Evolutionary conservation across 1,140 invertebrate species (phyloP).

Genomic region (Neotoxoptera formosana): DNA sequence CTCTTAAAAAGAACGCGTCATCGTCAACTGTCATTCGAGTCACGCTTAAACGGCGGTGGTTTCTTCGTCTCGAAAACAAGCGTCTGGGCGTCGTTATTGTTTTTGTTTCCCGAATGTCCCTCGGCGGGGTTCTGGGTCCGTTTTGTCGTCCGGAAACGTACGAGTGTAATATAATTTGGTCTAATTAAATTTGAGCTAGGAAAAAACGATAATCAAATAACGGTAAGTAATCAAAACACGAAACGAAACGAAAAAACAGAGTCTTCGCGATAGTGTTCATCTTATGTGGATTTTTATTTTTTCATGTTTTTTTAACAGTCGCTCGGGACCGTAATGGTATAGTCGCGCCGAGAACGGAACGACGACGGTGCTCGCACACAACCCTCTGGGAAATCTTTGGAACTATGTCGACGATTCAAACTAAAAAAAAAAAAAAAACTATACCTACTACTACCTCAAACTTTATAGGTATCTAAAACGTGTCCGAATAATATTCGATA

Average conservation of each 20-base stretch:
- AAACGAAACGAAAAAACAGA: background rate
- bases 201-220: background rate
- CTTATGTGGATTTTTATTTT: background rate
- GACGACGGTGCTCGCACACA: background rate
- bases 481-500: background rate
- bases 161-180: background rate
- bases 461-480: background rate
- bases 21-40: background rate
- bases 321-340: background rate
- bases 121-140: background rate
- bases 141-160: background rate
- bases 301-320: conserved; percentile 9
- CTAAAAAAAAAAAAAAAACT: background rate
- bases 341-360: background rate
- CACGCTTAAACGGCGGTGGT: no score
- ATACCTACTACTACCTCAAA: background rate
- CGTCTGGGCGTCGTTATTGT: background rate
- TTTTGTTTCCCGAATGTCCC: background rate
- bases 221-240: no score
- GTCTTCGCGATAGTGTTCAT: background rate
- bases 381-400: background rate
- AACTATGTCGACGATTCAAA: background rate
- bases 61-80: background rate
- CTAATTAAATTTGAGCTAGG: background rate
- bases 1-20: background rate